phyloP scores from a whole-genome alignment of 2,888 invertebrate species.

The Drosophila infuscata region DNA sequence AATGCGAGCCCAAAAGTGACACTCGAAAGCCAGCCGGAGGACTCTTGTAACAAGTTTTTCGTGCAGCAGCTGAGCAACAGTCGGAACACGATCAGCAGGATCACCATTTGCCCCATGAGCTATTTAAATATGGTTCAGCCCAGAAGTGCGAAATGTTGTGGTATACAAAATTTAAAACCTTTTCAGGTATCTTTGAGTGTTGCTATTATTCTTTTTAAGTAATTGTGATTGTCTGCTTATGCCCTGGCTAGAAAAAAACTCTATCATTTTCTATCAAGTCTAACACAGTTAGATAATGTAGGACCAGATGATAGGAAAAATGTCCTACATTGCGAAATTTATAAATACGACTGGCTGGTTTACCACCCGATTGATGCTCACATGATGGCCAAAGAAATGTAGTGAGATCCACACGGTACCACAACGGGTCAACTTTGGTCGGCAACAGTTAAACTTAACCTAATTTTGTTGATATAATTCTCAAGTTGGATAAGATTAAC shows the following conservation, averaged over 20 bases:
- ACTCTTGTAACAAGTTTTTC: conserved; percentile 55
- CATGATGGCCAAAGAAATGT: too few relatives aligned
- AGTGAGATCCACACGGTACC: too few relatives aligned
- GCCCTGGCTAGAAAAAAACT: not conserved
- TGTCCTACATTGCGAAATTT: not conserved
- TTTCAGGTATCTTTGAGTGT: conserved; percentile 30
- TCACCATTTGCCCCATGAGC: conserved; percentile 12
- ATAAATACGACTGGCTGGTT: not conserved
- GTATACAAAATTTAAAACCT: not conserved
- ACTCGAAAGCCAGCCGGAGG: conserved; percentile 38
- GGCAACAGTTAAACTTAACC: too few relatives aligned
- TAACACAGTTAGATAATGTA: not conserved
- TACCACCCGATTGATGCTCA: too few relatives aligned
- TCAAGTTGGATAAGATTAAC: not conserved
- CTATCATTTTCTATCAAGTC: too few relatives aligned
- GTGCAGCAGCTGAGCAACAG: conserved; percentile 64
- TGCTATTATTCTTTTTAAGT: not conserved
- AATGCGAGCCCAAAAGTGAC: conserved; percentile 64
- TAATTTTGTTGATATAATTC: not conserved
- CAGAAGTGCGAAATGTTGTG: conserved; percentile 60
- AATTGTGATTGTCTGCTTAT: not conserved
- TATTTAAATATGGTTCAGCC: conserved; percentile 59
- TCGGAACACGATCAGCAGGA: conserved; percentile 27
- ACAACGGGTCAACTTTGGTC: too few relatives aligned
- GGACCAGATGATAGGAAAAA: not conserved